These are phyloP conservation scores for Xylocopa sonorina DNA, from an alignment of 1,140 invertebrate genomes.

Conservation along the genomic window DNA sequence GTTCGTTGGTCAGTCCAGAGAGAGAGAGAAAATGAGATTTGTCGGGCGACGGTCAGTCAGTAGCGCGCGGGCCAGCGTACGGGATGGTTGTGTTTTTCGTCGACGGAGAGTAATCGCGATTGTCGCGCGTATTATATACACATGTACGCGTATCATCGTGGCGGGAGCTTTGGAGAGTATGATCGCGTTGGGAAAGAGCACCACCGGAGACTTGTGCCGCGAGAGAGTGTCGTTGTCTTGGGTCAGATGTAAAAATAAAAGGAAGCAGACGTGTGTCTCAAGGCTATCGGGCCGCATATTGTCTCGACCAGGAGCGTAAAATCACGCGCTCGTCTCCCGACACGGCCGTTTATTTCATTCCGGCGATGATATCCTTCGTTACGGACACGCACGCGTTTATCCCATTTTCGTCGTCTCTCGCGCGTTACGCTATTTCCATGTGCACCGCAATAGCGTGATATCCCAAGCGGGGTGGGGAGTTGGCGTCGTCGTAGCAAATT, in stretches of 20 bases:
- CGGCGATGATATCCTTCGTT: background rate
- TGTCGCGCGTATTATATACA: background rate
- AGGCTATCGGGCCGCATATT: conserved; percentile 55
- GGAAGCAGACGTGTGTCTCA: conserved; percentile 58
- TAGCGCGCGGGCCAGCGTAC: background rate
- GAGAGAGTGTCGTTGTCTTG: conserved; percentile 44
- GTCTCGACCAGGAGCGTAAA: conserved; percentile 44
- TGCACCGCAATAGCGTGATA: too few species aligned
- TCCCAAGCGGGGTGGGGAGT: too few species aligned
- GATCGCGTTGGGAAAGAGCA: background rate
- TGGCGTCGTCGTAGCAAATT: too few species aligned
- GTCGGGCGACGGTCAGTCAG: background rate
- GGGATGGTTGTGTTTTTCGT: background rate
- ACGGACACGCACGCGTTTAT: background rate
- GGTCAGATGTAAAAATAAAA: conserved; percentile 65
- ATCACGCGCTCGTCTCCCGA: conserved; percentile 15
- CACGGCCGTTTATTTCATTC: conserved; percentile 8
- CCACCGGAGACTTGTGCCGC: background rate
- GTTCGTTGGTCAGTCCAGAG: background rate
- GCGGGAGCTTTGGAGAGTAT: background rate
- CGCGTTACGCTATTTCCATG: background rate
- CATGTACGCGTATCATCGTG: too few species aligned
- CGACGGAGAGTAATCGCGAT: too few species aligned
- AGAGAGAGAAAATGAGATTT: conserved; percentile 8
- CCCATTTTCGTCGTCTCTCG: background rate